A percentile compares a stretch with the other conserved stretches of the same genome.
phyloP scores from a whole-genome alignment of 1,140 invertebrate species.

The Anagrus nilaparvatae region DNA sequence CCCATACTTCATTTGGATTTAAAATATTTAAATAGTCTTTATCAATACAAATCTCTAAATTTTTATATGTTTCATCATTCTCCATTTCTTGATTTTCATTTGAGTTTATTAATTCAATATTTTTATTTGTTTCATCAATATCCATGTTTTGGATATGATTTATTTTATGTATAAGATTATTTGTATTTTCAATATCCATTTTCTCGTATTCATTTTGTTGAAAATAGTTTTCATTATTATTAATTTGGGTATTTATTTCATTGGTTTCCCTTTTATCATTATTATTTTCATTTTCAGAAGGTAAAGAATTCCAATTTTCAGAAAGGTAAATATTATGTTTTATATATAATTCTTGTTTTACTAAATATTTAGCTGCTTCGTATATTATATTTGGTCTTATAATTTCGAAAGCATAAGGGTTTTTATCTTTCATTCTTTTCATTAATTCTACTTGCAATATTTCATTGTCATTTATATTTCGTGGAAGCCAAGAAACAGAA shows the following conservation, averaged over 20 bases:
- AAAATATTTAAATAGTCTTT: too few relatives aligned
- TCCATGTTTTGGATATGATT: not conserved
- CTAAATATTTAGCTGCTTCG: slow-evolving; percentile 3
- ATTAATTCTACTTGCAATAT: slow-evolving; percentile 10
- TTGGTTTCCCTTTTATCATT: too few relatives aligned
- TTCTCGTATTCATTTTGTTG: too few relatives aligned
- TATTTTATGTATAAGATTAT: not conserved
- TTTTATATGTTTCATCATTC: too few relatives aligned
- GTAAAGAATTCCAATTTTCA: not conserved
- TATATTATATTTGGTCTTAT: slow-evolving; percentile 9
- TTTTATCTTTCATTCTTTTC: slow-evolving; percentile 13
- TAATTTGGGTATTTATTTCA: not conserved
- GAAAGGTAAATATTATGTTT: not conserved
- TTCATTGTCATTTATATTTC: slow-evolving; percentile 3
- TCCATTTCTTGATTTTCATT: too few relatives aligned
- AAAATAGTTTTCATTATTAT: not conserved
- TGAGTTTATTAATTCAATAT: too few relatives aligned
- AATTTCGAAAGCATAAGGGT: slow-evolving; percentile 8
- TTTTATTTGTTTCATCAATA: too few relatives aligned
- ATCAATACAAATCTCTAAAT: not conserved
- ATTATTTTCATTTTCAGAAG: too few relatives aligned
- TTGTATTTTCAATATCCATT: slow-evolving; percentile 4
- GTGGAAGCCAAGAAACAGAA: slow-evolving; percentile 2
- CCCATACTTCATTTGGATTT: slow-evolving; percentile 6
- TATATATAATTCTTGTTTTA: not conserved